Evolutionary conservation across 2,797 vertebrate species (phyloP).

Genomic region (Sorex maritimensis): DNA sequence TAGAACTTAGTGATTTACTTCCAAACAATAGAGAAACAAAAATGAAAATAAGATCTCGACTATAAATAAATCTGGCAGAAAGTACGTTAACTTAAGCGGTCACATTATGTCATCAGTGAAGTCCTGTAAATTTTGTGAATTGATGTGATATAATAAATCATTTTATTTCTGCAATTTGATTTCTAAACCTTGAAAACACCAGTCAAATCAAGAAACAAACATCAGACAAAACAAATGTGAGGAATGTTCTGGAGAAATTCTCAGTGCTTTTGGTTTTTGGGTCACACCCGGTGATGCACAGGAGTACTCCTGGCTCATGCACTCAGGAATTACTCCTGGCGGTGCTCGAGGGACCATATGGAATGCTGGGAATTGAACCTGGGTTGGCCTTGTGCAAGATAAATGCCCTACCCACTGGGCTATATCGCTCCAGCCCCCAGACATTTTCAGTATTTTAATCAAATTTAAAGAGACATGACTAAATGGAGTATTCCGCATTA

Average conservation of each 20-base stretch:
- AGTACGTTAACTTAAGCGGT: not conserved
- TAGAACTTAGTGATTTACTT: not conserved
- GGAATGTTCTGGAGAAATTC: not conserved
- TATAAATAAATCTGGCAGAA: not conserved
- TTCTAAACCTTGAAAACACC: not conserved
- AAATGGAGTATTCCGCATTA: not conserved
- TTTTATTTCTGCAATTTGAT: not conserved
- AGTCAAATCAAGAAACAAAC: not conserved
- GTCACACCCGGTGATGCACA: too few species aligned
- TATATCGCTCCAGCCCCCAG: too few species aligned
- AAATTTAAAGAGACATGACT: not conserved
- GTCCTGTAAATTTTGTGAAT: not conserved
- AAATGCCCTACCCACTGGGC: too few species aligned
- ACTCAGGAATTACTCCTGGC: too few species aligned
- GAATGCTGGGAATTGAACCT: too few species aligned
- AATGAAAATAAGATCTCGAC: not conserved
- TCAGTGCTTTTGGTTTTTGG: too few species aligned
- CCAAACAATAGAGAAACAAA: not conserved
- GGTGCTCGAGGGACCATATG: too few species aligned
- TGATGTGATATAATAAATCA: not conserved
- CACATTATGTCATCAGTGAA: not conserved
- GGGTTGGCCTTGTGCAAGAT: too few species aligned
- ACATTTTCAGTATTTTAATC: not conserved
- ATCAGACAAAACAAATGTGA: not conserved
- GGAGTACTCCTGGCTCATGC: too few species aligned